Conservation (phyloP, 1,140 invertebrate species). For the Medauroidea extradentata region DNA sequence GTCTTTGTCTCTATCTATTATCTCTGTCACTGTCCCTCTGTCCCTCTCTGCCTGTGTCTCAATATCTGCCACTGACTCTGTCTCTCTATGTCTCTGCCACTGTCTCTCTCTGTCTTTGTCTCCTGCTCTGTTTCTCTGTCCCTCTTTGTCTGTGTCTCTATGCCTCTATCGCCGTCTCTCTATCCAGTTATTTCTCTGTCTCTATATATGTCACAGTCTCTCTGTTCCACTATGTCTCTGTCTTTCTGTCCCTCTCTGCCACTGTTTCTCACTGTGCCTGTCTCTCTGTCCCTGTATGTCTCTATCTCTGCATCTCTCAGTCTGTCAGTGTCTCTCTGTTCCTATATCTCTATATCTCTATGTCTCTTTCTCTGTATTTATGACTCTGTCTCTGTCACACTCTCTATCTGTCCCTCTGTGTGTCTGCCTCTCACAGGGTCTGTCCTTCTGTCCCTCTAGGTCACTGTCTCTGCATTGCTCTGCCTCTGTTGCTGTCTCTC, state of each 20-base stretch:
- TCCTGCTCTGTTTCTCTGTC: neutral
- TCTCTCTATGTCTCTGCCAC: neutral
- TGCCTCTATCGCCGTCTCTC: neutral
- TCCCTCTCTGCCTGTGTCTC: neutral
- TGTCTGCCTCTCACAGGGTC: neutral
- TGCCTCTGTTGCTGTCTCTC: neutral
- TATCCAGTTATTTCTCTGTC: neutral
- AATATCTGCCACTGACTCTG: neutral
- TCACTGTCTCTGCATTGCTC: neutral
- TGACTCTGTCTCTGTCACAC: neutral
- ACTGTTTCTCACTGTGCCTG: neutral
- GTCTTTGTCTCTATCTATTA: neutral
- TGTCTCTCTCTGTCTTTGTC: slow-evolving; percentile 2
- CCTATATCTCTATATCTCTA: neutral
- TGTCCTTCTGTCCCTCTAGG: neutral
- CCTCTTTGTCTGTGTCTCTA: neutral
- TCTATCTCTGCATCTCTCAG: neutral
- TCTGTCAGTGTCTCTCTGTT: neutral
- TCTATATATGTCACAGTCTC: neutral
- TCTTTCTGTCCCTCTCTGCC: neutral
- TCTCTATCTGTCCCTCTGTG: neutral
- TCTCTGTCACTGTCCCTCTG: too few relatives aligned
- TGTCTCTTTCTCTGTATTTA: neutral
- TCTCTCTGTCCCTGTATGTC: neutral
- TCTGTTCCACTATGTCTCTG: neutral